These are phyloP conservation scores for Alloplasta piceator DNA, from an alignment of 2,888 invertebrate genomes.

Conservation along the genomic window DNA sequence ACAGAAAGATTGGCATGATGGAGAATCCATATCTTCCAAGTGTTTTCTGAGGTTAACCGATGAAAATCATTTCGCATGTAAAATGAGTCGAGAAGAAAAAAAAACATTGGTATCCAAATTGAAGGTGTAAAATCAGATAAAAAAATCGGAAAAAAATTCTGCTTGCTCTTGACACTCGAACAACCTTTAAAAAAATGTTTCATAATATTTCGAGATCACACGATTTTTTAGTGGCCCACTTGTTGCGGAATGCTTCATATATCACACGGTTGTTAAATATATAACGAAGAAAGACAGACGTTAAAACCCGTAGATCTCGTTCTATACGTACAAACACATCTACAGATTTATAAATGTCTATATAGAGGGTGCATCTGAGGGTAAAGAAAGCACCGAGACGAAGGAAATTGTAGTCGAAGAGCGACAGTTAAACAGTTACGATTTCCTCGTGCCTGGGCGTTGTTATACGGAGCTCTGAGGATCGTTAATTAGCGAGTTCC, in stretches of 20 bases:
- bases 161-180: too few species aligned
- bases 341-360: background rate
- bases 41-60: too few species aligned
- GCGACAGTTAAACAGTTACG: constrained; percentile 66
- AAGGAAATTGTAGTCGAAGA: constrained; percentile 62
- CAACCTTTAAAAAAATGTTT: too few species aligned
- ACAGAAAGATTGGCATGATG: too few species aligned
- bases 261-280: constrained; percentile 6
- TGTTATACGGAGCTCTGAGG: constrained; percentile 52
- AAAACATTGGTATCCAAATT: too few species aligned
- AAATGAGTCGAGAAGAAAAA: too few species aligned
- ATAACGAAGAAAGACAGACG: constrained; percentile 17
- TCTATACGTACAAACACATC: constrained; percentile 9
- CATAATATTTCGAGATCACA: too few species aligned
- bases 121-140: too few species aligned
- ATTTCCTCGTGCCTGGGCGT: constrained; percentile 62
- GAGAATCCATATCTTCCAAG: too few species aligned
- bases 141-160: too few species aligned
- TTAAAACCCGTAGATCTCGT: constrained; percentile 32
- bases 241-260: background rate
- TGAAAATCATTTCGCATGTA: too few species aligned
- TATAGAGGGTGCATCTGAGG: constrained; percentile 8
- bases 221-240: too few species aligned
- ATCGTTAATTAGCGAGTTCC: constrained; percentile 62
- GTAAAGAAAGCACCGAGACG: constrained; percentile 43